Base-by-base conservation (phyloP, 2,888 invertebrate genomes). In the Lepidocyrtoides sp. region DNA sequence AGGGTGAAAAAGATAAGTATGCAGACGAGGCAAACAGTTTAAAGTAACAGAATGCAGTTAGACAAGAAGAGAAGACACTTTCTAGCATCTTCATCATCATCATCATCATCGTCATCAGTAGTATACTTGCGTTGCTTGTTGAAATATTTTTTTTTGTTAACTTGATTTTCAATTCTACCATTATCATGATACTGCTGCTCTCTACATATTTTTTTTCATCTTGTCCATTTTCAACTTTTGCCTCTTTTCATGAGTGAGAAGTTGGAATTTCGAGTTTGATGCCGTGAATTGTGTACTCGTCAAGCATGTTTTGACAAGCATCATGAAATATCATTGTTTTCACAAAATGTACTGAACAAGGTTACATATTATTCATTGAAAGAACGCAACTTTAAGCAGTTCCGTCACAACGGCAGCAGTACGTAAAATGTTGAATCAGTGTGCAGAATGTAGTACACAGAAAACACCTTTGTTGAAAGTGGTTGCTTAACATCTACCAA, bases 261-360 rank as follows among this genome's bases (percentile, higher is more conserved):
- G 51, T 79, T 81, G 87, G 79, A 66, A 87, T 79, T 87, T 79
- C 77, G 36, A 87, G 69, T 87, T 87, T 87, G 54, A 54, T 66
- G 36, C 51, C 32, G n/a, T 66, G 77, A 60, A 63, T 48, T 85
- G 54, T 57, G 48, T 87, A 87, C 87, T 81, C 32, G 87, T 87
- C 87, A 87, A 77, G 79, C 87, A 36, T 81, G 87, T 87, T 87
- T 87, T 81, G 72, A 75, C 72, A 72, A 54, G 26, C 26, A 86
- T 41, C 57, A 26, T 77, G 44, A 60, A 86, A 77, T 85, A 72
- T 75, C 72, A 75, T 85, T 85, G 81, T 85, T 44, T 23, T 57
- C 75, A 14, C 20, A 51, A 84, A 84, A 81, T 84, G 17, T 84
- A 23, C 29, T 44, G 12, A 48, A 44, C 66, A 84, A 66, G 44